phyloP scores from a whole-genome alignment of 1,140 invertebrate genomes.

The Heliconius himera region DNA sequence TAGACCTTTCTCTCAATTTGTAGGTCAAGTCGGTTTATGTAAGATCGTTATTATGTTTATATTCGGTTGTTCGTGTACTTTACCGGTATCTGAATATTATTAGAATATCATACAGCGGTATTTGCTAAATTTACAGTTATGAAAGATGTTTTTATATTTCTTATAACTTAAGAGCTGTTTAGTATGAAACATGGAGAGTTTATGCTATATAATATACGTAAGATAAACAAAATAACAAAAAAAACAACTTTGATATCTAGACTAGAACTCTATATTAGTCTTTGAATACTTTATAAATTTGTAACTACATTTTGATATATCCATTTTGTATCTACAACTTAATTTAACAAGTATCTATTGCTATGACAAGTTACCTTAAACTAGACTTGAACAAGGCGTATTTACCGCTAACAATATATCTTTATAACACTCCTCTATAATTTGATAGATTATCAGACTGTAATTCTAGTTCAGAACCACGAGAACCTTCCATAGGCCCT shows the following conservation, averaged over 20 bases:
- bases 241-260: too few relatives aligned
- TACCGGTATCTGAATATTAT: constrained; percentile 13
- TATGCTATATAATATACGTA: too few relatives aligned
- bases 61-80: constrained; percentile 15
- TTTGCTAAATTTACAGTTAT: background rate
- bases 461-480: constrained; percentile 24
- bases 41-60: constrained; percentile 35
- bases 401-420: constrained; percentile 11
- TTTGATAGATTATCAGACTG: constrained; percentile 10
- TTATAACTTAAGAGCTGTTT: background rate
- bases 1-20: constrained; percentile 49
- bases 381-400: background rate
- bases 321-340: background rate
- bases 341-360: background rate
- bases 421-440: constrained; percentile 11
- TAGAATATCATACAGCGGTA: constrained; percentile 9
- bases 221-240: too few relatives aligned
- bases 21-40: constrained; percentile 44
- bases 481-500: constrained; percentile 55
- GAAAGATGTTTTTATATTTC: background rate
- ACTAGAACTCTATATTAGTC: too few relatives aligned
- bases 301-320: too few relatives aligned
- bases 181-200: background rate
- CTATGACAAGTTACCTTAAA: background rate
- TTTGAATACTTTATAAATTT: too few relatives aligned